Percentiles rank a stretch among this genome's conserved stretches.
Evolutionary conservation across 2,113 vertebrate species (phyloP).

Genomic region (Rhodinocichla rosea): DNA sequence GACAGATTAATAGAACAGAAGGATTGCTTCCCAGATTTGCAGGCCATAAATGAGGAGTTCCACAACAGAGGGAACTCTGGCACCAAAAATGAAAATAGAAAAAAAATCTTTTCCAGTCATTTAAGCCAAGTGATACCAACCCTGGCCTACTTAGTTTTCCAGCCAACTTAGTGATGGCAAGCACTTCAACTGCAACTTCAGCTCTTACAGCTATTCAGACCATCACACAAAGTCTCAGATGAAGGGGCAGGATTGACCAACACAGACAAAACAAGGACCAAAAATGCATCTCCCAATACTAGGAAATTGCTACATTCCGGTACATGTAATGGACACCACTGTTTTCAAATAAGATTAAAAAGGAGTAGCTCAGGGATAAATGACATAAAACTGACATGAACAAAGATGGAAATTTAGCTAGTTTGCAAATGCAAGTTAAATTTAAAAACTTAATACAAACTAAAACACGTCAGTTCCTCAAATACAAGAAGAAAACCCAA

Average conservation of each 20-base stretch:
- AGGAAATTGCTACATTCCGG: not conserved
- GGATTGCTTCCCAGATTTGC: not conserved
- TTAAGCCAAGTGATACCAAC: not conserved
- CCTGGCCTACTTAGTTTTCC: not conserved
- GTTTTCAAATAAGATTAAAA: not conserved
- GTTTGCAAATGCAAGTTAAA: not conserved
- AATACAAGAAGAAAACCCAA: not conserved
- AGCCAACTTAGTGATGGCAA: not conserved
- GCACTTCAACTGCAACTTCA: not conserved
- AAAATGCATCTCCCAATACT: not conserved
- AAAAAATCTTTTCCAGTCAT: not conserved
- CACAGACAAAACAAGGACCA: not conserved
- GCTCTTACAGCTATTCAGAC: not conserved
- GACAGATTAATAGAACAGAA: constrained; percentile 1
- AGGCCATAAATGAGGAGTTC: not conserved
- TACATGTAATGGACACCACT: not conserved
- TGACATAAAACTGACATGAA: not conserved
- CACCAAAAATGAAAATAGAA: not conserved
- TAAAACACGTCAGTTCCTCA: not conserved
- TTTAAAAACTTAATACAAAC: not conserved
- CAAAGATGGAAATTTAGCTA: not conserved
- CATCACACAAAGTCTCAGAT: not conserved
- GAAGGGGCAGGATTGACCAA: not conserved
- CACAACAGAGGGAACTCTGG: not conserved
- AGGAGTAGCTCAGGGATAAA: not conserved